Conservation (phyloP, 2,797 vertebrate genomes). For the Chelidonichthys spinosus region DNA sequence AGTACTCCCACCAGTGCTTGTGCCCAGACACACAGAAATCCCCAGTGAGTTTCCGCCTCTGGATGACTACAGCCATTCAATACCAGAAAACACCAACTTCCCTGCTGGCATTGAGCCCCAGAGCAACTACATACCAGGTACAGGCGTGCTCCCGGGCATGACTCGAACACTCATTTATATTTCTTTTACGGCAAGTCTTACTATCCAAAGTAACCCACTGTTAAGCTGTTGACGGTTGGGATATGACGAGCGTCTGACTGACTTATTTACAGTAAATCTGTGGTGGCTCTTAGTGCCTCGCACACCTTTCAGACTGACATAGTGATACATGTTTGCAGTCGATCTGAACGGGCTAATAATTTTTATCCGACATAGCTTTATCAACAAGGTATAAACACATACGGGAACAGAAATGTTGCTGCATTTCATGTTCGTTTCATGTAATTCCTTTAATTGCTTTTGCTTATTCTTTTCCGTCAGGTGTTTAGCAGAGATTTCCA, state of each 20-base stretch:
- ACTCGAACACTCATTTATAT: neutral
- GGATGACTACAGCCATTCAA: slow-evolving; percentile 98
- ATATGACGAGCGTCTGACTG: neutral
- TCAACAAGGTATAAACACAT: neutral
- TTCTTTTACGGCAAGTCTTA: neutral
- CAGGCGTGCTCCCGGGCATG: neutral
- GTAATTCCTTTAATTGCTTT: neutral
- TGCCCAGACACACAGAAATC: slow-evolving; percentile 97
- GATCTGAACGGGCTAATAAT: neutral
- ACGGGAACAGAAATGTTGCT: neutral
- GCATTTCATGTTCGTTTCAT: neutral
- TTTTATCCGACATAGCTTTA: no score
- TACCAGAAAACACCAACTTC: slow-evolving; percentile 99
- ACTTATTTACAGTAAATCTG: neutral
- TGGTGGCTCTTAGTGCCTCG: no score
- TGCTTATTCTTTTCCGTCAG: neutral
- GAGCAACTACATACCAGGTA: slow-evolving; percentile 99
- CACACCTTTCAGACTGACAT: neutral
- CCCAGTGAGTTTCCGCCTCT: slow-evolving; percentile 95
- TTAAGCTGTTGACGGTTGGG: neutral
- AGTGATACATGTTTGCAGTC: neutral
- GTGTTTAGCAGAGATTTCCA: neutral
- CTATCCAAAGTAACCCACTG: neutral
- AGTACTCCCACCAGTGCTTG: slow-evolving; percentile 97
- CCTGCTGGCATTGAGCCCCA: slow-evolving; percentile 97